phyloP scores from a whole-genome alignment of 2,113 vertebrate genomes.

The Antechinus flavipes region DNA sequence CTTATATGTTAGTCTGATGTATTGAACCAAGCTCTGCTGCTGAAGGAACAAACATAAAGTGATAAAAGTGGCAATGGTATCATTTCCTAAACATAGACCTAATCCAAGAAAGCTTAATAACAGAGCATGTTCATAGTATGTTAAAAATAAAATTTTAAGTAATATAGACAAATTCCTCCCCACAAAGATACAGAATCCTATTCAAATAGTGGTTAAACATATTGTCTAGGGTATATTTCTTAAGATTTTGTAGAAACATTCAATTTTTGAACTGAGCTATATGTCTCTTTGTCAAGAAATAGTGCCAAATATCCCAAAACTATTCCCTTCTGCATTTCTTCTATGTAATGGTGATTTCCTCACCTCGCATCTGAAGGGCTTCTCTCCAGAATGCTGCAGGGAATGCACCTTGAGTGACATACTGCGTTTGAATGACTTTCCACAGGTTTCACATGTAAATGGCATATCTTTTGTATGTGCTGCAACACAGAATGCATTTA shows the following conservation, averaged over 20 bases:
- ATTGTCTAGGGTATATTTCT: fast-evolving
- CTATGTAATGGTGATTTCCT: slow-evolving; percentile 32
- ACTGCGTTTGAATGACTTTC: slow-evolving; percentile 98
- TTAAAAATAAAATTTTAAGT: neutral
- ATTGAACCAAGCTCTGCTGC: neutral
- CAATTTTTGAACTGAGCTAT: neutral
- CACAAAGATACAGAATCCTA: neutral
- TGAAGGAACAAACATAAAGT: neutral
- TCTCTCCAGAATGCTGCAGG: slow-evolving; percentile 97
- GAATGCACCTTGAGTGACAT: slow-evolving; percentile 99
- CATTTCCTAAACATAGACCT: neutral
- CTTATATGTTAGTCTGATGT: neutral
- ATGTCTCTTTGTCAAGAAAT: neutral
- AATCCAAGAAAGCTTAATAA: neutral
- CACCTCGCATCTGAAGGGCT: slow-evolving; percentile 98
- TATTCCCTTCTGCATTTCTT: neutral
- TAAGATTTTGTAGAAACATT: neutral
- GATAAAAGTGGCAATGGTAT: neutral
- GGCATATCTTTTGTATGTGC: slow-evolving; percentile 99
- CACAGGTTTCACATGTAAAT: slow-evolving; percentile 98
- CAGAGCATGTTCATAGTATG: neutral
- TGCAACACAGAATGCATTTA: slow-evolving; percentile 80
- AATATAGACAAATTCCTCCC: neutral
- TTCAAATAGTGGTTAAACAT: neutral
- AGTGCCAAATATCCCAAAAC: fast-evolving